Percentiles rank a stretch among this genome's conserved stretches.
Evolutionary conservation across 2,888 invertebrate genomes (phyloP).

Genomic region (Limnephilus lunatus): DNA sequence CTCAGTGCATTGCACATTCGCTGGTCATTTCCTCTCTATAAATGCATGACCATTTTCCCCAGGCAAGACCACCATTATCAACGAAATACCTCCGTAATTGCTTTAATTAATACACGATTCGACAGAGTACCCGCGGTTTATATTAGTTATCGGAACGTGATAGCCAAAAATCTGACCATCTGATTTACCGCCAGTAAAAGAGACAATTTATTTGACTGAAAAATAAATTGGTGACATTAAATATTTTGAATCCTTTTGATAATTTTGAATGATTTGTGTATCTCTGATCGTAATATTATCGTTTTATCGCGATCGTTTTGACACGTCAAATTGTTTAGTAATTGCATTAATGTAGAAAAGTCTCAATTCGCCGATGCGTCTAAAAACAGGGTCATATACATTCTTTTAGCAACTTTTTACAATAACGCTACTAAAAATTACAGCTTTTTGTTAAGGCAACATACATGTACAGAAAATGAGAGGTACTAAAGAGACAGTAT

Average conservation of each 20-base stretch:
- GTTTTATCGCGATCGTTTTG: background rate
- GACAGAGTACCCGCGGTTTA: background rate
- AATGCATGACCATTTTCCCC: background rate
- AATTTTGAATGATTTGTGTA: background rate
- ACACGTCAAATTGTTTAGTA: background rate
- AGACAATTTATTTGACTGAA: background rate
- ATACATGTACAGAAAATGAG: background rate
- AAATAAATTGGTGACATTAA: background rate
- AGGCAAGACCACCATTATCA: background rate
- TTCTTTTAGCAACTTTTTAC: background rate
- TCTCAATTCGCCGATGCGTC: background rate
- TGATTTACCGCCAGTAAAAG: background rate
- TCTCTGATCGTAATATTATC: background rate
- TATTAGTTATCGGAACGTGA: background rate
- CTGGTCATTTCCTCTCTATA: background rate
- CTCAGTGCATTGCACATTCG: background rate
- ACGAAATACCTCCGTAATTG: slow-evolving; percentile 13
- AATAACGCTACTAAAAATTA: background rate
- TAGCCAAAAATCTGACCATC: background rate
- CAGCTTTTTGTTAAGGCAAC: background rate
- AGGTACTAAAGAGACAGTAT: no score
- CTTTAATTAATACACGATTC: slow-evolving; percentile 15
- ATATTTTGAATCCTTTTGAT: background rate
- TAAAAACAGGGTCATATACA: background rate
- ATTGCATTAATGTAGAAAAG: background rate